Percentiles rank a stretch among this genome's conserved stretches.
These are phyloP conservation scores for Brienomyrus longianalis DNA, from an alignment of 2,113 vertebrate genomes.

Conservation along the genomic window DNA sequence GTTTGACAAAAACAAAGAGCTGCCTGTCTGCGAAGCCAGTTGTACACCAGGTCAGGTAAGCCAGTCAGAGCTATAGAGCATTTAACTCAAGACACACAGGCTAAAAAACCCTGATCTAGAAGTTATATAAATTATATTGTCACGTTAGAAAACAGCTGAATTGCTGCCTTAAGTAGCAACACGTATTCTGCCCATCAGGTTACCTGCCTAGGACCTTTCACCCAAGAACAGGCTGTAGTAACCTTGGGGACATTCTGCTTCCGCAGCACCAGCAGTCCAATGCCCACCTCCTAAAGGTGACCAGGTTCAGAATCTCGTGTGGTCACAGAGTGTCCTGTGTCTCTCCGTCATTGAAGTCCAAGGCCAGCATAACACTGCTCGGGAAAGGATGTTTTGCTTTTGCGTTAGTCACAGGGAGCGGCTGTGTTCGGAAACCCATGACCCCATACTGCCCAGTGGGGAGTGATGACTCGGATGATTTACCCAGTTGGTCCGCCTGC, in stretches of 20 bases:
- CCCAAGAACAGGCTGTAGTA: background rate
- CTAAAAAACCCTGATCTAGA: background rate
- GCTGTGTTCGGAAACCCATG: background rate
- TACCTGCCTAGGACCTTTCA: background rate
- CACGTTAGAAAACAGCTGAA: background rate
- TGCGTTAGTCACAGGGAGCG: background rate
- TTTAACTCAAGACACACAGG: background rate
- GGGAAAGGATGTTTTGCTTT: background rate
- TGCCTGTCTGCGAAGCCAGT: background rate
- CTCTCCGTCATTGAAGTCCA: background rate
- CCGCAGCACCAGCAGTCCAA: background rate
- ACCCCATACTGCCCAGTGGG: constrained; percentile 6
- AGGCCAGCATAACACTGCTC: background rate
- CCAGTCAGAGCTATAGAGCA: background rate
- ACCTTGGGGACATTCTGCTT: background rate
- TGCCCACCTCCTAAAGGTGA: background rate
- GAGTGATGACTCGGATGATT: constrained; percentile 5
- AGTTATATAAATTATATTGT: background rate
- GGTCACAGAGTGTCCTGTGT: background rate
- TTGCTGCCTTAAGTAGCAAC: background rate
- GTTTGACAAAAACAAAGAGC: background rate
- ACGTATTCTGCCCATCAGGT: background rate
- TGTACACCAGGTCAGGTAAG: background rate
- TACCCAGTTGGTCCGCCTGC: background rate
- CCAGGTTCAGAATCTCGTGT: background rate